Evolutionary conservation across 2,797 vertebrate genomes (phyloP).

Genomic region (Dromococcyx pavoninus): DNA sequence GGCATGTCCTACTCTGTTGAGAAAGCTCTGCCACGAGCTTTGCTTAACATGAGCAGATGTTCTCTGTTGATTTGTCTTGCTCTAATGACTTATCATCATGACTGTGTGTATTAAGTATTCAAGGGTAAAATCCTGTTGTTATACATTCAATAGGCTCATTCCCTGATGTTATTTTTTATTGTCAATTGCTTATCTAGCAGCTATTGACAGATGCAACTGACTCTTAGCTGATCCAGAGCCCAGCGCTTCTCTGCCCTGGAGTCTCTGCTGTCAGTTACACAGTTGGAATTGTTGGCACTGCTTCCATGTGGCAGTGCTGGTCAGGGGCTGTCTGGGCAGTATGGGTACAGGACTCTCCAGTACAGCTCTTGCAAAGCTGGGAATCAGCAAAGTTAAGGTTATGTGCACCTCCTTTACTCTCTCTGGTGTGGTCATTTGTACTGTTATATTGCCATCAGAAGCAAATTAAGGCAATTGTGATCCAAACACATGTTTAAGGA

Average conservation of each 20-base stretch:
- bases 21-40: background rate
- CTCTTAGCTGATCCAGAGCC: background rate
- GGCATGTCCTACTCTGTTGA: background rate
- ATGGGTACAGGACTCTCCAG: background rate
- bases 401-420: background rate
- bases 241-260: background rate
- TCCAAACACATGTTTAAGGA: background rate
- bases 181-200: background rate
- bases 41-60: background rate
- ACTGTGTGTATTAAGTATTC: background rate
- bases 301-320: fast-evolving
- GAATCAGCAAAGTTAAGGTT: background rate
- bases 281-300: background rate
- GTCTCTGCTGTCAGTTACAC: background rate
- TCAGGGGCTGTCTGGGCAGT: background rate
- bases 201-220: background rate
- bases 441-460: background rate
- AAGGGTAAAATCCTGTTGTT: background rate
- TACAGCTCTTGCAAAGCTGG: background rate
- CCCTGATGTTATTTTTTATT: background rate
- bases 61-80: background rate
- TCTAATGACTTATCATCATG: background rate
- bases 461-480: background rate
- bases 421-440: background rate
- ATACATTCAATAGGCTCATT: background rate